Evolutionary conservation across 2,888 invertebrate species (phyloP), one percentile per base, ranked within the genome.

Genomic region (Magallana nippona): DNA sequence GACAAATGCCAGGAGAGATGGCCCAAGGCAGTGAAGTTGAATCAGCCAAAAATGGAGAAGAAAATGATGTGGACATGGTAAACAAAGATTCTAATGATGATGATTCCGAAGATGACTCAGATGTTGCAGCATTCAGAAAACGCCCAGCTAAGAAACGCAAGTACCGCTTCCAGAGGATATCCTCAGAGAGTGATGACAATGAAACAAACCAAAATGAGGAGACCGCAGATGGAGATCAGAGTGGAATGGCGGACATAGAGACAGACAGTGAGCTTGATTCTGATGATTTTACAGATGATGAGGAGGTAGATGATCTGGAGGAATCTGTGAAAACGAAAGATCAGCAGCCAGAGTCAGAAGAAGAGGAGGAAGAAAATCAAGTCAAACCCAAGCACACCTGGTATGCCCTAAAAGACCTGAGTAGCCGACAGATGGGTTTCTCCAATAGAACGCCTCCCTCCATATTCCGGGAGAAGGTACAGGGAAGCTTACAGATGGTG

Each of bases 401-500:
- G 96, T 95, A 95, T 88, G 95, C 96, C 82, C 93, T 96, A 71
- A 94, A 95, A 93, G 96, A 97, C 95, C 94, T 97, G 78, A 85
- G 93, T 44, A 86, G 92, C 5, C 88, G 94, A 71, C 90, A 96
- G 95, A 92, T 95, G 96, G 89, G 94, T 89, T 89, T 95, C 94
- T 91, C 95, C 94, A 93, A 94, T 93, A 90, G 81, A 58, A 85
- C 84, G 17, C 89, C 95, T 91, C 95, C 95, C 86, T 94, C 94
- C 86, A 94, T 95, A 84, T 97, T 97, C 93, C 96, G 96, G 86
- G 95, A 96, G 87, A 95, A 96, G 79, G 97, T 97, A 94, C 97
- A 97, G 91, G 97, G 97, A 1, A 97, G 98, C 1, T 95, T 98
- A 44, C 96, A 97, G 92, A 96, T 96, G 88, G 97, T 98, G 13